A percentile compares a stretch with the other conserved stretches of the same genome.
Conservation (phyloP, 2,888 invertebrate species). For the Myopa testacea region DNA sequence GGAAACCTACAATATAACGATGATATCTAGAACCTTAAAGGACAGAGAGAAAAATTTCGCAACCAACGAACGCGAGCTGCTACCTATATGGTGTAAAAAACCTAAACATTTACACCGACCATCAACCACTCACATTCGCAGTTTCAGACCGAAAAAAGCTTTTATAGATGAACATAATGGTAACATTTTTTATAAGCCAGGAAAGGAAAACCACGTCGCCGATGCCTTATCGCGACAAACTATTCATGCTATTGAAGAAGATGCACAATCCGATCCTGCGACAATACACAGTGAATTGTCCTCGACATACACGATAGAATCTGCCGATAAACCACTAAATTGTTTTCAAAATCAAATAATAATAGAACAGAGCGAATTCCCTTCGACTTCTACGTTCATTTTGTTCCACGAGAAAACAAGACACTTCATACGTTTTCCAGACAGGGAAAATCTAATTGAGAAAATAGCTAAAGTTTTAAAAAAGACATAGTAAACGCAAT, state of each 20-base stretch:
- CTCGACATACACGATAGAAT: too few species aligned
- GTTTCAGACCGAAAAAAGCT: slow-evolving; percentile 30
- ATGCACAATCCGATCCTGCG: slow-evolving; percentile 21
- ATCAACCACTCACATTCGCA: slow-evolving; percentile 28
- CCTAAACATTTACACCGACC: slow-evolving; percentile 46
- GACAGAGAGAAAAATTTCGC: slow-evolving; percentile 30
- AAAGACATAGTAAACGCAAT: slow-evolving; percentile 43
- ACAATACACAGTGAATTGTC: background rate
- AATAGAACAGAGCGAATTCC: slow-evolving; percentile 4
- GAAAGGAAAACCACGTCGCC: slow-evolving; percentile 39
- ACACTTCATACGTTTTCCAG: slow-evolving; percentile 39
- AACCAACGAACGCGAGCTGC: slow-evolving; percentile 52
- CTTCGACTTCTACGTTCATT: slow-evolving; percentile 25
- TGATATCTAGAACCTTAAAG: slow-evolving; percentile 34
- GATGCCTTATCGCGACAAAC: slow-evolving; percentile 42
- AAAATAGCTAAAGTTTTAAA: slow-evolving; percentile 15
- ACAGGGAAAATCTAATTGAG: slow-evolving; percentile 2
- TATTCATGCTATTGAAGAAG: slow-evolving; percentile 38
- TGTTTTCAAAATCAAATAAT: too few species aligned
- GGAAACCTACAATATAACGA: slow-evolving; percentile 34
- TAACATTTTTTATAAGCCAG: slow-evolving; percentile 40
- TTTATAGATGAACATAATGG: slow-evolving; percentile 34
- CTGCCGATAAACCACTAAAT: too few species aligned
- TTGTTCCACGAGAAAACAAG: slow-evolving; percentile 44
- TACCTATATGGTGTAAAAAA: slow-evolving; percentile 58